Evolutionary conservation across 2,113 vertebrate species (phyloP), one percentile per base, ranked within the genome.

Genomic region (Nyctereutes procyonoides): DNA sequence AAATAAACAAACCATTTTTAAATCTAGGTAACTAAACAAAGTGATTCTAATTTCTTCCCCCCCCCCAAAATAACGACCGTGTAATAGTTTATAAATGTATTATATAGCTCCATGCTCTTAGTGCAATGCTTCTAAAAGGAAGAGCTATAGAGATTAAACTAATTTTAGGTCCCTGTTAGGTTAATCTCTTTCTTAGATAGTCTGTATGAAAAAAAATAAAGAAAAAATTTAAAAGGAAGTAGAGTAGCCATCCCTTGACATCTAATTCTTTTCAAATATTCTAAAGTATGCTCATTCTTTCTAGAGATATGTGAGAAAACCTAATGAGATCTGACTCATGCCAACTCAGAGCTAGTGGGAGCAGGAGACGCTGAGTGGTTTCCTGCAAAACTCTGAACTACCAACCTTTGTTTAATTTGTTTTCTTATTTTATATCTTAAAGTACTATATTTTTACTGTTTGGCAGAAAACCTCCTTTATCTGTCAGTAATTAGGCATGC

Each of bases 391-490:
- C 74, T 63, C 8, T 43, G 20, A 8, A 62, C 20, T 76, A 56
- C 16, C 48, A 28, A 71, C 35, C 43, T 76, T 35, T 85, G 71
- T 38, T 84, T 20, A 35, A 55, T 73, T 73, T 85, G 86, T 63
- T 96, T 93, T 83, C 60, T 87, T 73, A 38, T 83, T 86, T 90
- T 86, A 55, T 65, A 83, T 90, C 22, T 30, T 90, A 60, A 20
- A 51, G 20, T 80, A 43, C 55, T 79, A 16, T 85, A 48, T 62
- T 90, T 26, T 93, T 81, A 48, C 35, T 38, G n/a, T 51, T 97
- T 85, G 53, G 56, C 60, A 96, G 88, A 83, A 94, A 58, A 38
- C 35, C 63, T 95, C 82, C 77, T 74, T 56, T 60, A 94, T 83
- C 48, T 74, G 28, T 79, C 30, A 88, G 56, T 85, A 89, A 96